A percentile compares a stretch with the other conserved stretches of the same genome.
These are phyloP conservation scores for Cyphomyrmex costatus DNA, from an alignment of 1,140 invertebrate species.

Conservation along the genomic window DNA sequence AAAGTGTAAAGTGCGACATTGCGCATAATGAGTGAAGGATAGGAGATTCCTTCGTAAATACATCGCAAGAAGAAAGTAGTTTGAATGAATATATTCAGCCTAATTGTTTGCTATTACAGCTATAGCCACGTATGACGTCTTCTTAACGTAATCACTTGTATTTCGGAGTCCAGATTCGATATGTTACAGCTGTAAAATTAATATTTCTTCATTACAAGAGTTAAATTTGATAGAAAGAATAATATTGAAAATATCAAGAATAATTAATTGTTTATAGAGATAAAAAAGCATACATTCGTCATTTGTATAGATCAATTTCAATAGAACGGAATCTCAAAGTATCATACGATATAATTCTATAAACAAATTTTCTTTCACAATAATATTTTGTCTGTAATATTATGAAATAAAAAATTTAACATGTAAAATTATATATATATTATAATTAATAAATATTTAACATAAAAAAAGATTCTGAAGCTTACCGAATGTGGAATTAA, in stretches of 20 bases:
- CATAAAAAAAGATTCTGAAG: not conserved
- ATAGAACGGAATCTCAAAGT: not conserved
- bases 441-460: not conserved
- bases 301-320: not conserved
- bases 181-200: conserved; percentile 86
- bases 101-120: conserved; percentile 94
- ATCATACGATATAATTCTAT: not conserved
- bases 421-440: not conserved
- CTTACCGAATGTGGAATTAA: conserved; percentile 91
- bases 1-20: conserved; percentile 93
- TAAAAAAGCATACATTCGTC: not conserved
- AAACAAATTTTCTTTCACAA: not conserved
- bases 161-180: conserved; percentile 89
- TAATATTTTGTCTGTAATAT: not conserved
- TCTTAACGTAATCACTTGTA: conserved; percentile 88
- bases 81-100: conserved; percentile 91
- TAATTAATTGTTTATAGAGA: not conserved
- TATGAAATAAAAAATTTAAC: not conserved
- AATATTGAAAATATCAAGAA: not conserved
- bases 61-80: conserved; percentile 92
- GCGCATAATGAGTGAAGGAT: conserved; percentile 89
- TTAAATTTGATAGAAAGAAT: conserved; percentile 32
- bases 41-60: conserved; percentile 91
- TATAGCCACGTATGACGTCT: conserved; percentile 91
- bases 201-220: not conserved